Conservation (phyloP, 2,888 invertebrate species). For the Lepidocyrtoides sp. region DNA sequence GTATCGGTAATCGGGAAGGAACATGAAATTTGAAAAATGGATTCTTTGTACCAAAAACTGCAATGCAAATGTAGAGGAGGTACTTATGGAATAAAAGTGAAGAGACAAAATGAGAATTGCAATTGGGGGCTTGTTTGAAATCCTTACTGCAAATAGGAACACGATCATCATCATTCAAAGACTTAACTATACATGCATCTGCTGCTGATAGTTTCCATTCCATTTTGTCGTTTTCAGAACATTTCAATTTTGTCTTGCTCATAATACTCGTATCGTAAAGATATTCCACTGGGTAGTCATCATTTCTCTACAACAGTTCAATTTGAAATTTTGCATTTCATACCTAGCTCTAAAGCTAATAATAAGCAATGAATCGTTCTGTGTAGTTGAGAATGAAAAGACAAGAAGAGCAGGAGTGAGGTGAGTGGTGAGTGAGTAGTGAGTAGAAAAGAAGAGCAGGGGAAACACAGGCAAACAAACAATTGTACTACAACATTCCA, state of each 20-base stretch:
- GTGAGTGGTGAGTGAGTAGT: neutral
- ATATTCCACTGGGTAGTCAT: slow-evolving; percentile 51
- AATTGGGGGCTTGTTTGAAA: slow-evolving; percentile 19
- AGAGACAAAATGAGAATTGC: slow-evolving; percentile 19
- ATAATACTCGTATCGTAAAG: slow-evolving; percentile 65
- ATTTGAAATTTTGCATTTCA: slow-evolving; percentile 59
- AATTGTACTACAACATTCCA: slow-evolving; percentile 11
- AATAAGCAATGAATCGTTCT: neutral
- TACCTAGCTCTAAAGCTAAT: neutral
- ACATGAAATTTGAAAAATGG: neutral
- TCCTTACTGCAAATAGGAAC: slow-evolving; percentile 66
- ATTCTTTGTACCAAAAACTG: no score
- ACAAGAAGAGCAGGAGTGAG: neutral
- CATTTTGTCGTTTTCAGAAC: slow-evolving; percentile 32
- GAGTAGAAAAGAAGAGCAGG: neutral
- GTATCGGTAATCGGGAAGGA: no score
- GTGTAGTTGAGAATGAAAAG: slow-evolving; percentile 50
- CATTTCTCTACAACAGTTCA: neutral
- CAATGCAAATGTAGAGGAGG: no score
- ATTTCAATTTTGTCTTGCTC: slow-evolving; percentile 50
- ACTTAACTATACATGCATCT: neutral
- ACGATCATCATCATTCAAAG: slow-evolving; percentile 23
- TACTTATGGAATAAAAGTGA: neutral
- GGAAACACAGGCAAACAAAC: slow-evolving; percentile 1
- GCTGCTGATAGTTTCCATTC: neutral